A percentile compares a stretch with the other conserved stretches of the same genome.
Evolutionary conservation across 2,113 vertebrate species (phyloP).

Genomic region (Mustela nigripes): DNA sequence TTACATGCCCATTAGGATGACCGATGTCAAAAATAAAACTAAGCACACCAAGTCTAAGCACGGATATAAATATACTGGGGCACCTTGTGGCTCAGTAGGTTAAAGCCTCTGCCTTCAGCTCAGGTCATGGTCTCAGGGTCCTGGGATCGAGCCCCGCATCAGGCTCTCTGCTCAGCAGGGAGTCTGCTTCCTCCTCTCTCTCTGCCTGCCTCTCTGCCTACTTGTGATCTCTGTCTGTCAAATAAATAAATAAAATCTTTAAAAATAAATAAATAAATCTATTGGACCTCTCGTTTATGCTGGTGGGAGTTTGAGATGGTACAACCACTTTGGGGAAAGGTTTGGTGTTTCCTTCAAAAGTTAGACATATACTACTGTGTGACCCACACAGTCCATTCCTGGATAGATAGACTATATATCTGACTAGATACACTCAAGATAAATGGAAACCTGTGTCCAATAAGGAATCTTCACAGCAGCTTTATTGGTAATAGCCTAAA

Average conservation of each 20-base stretch:
- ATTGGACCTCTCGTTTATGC: fast-evolving
- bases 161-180: too few relatives aligned
- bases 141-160: too few relatives aligned
- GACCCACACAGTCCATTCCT: background rate
- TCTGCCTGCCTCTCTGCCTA: too few relatives aligned
- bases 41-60: background rate
- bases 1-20: too few relatives aligned
- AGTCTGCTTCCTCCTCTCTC: too few relatives aligned
- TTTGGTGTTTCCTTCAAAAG: background rate
- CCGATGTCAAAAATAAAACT: too few relatives aligned
- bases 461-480: fast-evolving
- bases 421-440: background rate
- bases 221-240: too few relatives aligned
- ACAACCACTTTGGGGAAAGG: background rate
- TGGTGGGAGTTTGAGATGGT: background rate
- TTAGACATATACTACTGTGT: background rate
- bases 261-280: background rate
- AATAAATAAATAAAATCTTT: too few relatives aligned
- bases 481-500: background rate
- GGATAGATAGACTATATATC: background rate
- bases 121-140: too few relatives aligned
- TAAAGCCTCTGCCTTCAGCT: too few relatives aligned
- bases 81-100: too few relatives aligned
- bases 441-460: background rate
- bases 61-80: background rate